phyloP scores from a whole-genome alignment of 2,113 vertebrate species.

The Urocitellus parryii region DNA sequence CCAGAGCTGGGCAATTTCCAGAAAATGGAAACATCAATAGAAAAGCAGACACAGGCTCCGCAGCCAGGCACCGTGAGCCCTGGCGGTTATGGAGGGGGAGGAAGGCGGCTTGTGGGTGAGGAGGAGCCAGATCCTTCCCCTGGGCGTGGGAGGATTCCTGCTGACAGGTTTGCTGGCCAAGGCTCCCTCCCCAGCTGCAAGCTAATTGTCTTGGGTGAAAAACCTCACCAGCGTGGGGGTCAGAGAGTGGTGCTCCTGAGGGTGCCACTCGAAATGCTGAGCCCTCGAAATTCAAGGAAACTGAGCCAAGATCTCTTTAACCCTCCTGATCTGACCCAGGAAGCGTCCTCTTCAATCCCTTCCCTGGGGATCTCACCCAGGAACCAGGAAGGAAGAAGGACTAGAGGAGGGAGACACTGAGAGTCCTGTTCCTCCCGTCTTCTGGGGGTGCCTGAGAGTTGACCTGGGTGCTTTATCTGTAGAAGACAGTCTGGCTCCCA shows the following conservation, averaged over 20 bases:
- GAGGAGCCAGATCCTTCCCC: background rate
- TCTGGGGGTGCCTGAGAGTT: too few relatives aligned
- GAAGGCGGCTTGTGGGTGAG: background rate
- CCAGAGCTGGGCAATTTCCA: background rate
- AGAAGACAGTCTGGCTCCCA: background rate
- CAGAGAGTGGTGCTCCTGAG: background rate
- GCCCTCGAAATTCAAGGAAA: background rate
- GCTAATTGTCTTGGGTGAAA: background rate
- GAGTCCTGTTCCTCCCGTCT: background rate
- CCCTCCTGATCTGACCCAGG: background rate
- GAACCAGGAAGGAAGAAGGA: background rate
- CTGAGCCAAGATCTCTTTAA: background rate
- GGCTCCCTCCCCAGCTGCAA: background rate
- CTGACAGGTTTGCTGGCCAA: background rate
- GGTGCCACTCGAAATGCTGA: background rate
- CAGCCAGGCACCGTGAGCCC: background rate
- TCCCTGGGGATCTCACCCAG: too few relatives aligned
- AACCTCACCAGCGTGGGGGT: background rate
- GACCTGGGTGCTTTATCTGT: background rate
- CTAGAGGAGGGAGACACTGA: background rate
- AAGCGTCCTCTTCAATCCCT: background rate
- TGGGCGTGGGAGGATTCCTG: background rate
- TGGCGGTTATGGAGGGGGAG: background rate
- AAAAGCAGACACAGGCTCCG: background rate
- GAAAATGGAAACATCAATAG: slow-evolving; percentile 7